Base-by-base conservation (phyloP, 2,113 vertebrate species). In the Turnix velox region DNA sequence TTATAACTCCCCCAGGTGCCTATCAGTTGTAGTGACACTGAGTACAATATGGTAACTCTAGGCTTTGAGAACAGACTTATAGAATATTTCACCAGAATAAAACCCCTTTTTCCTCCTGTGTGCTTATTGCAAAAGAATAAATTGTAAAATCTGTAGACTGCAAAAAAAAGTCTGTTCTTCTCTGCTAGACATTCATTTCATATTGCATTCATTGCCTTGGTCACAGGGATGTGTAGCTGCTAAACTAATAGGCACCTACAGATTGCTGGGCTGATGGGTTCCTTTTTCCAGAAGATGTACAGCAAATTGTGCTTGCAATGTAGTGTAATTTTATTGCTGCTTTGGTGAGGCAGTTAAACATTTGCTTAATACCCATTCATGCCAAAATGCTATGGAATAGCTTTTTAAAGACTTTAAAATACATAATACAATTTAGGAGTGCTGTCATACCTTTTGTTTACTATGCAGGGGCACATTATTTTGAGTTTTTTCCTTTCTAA, bases 331-430 rank as follows among this genome's bases (percentile, higher is more conserved):
- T 86, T 94, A 71, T 75, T 78, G 19, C 33, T 75, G 33, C 31
- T 80, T 76, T 88, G 72, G 18, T 71, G 61, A 92, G 43, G 76
- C 15, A 86, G 46, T 67, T 83, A 83, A 93, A 84, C 58, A 62
- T 78, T 90, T 93, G 35, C 77, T 90, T 82, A 87, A 84, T 55
- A 68, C 27, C 28, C 84, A 48, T 86, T 77, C 40, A 71, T 55
- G 12, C 31, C 57, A 80, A 81, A 94, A 88, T 65, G 19, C 33
- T 63, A 35, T 17, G 12, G 28, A 90, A 92, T 84, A 81, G 20
- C 57, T 83, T 87, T 25, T 65, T 78, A 94, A 96, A 94, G 31
- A 45, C 55, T 84, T 30, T 63, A 93, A 90, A 88, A 93, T 40
- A 31, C 4, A 22, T 55, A 81, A 72, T 28, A 45, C 22, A 65